Conservation (phyloP, 1,140 invertebrate genomes). For the Papilio aristodemus region DNA sequence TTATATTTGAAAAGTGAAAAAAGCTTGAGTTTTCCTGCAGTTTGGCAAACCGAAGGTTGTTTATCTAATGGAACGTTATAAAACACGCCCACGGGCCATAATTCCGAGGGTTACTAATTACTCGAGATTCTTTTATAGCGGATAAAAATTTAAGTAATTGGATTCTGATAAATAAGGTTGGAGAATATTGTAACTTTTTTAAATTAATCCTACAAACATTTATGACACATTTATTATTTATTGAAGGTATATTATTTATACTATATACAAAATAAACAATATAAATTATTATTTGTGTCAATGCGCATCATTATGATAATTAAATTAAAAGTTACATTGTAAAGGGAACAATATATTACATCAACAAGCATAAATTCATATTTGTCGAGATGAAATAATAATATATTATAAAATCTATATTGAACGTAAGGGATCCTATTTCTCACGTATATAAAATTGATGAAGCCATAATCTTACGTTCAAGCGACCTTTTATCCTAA, state of each 20-base stretch:
- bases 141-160: constrained; percentile 30
- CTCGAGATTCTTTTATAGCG: neutral
- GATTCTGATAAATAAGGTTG: neutral
- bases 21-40: neutral
- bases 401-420: neutral
- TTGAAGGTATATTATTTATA: too few species aligned
- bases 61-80: constrained; percentile 7
- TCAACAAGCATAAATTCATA: neutral
- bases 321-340: neutral
- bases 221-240: too few species aligned
- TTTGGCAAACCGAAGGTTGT: constrained; percentile 9
- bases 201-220: too few species aligned
- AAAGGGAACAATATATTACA: neutral
- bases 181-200: neutral
- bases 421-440: constrained; percentile 6
- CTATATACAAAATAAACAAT: too few species aligned
- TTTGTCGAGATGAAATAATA: neutral
- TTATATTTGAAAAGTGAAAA: neutral
- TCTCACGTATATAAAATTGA: constrained; percentile 4
- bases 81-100: constrained; percentile 8
- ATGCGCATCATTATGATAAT: too few species aligned
- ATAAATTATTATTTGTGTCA: too few species aligned
- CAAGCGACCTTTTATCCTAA: neutral
- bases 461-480: constrained; percentile 17
- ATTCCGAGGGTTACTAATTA: constrained; percentile 17